Evolutionary conservation across 2,113 vertebrate genomes (phyloP), one percentile per base, ranked within the genome.

Genomic region (Lepisosteus osseus): DNA sequence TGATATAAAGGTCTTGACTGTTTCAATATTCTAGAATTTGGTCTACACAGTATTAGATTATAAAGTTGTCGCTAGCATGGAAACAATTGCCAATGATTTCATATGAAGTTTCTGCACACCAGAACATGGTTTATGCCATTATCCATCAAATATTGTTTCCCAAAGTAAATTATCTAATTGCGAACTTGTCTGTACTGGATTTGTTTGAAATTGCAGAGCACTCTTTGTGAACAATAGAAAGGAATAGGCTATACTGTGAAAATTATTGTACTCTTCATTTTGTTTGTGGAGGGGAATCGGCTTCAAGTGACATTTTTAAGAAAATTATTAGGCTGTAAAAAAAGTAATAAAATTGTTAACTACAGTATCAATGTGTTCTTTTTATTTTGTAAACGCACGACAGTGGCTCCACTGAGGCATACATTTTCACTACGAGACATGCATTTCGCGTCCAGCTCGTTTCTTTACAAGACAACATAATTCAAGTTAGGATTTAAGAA

Each of bases 321-420:
- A 83, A 91, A 84, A 87, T 88, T 88, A 87, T 90, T 89, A 88
- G 85, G 84, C 83, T 88, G 86, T 89, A 86, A 86, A 86, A 82
- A 79, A 88, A 76, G 74, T 88, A 92, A 91, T 91, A 90, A 92
- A 90, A 78, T 56, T 4, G 55, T 14, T 43, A 44, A 70, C 41
- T 70, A 61, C 14, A 54, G 29, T 13, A 5, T 41, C 6, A 54
- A 2, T 68, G 67, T 44, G 8, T 11, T 68, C 42, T 54, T 3
- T 54, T 13, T 29, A 8, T 68, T 68, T 29, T 11, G 43, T 41
- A 40, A 29, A 29, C 1, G 29, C 29, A 29, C 2, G 9, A 51
- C 47, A 9, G 47, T 51, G 9, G 47, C 5, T 51, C 47, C 47
- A 51, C 47, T 29, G 29, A 29, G 29, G 1, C 29, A 29, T 29